Evolutionary conservation across 2,113 vertebrate genomes (phyloP).

Genomic region (Rhadina sibilatrix): DNA sequence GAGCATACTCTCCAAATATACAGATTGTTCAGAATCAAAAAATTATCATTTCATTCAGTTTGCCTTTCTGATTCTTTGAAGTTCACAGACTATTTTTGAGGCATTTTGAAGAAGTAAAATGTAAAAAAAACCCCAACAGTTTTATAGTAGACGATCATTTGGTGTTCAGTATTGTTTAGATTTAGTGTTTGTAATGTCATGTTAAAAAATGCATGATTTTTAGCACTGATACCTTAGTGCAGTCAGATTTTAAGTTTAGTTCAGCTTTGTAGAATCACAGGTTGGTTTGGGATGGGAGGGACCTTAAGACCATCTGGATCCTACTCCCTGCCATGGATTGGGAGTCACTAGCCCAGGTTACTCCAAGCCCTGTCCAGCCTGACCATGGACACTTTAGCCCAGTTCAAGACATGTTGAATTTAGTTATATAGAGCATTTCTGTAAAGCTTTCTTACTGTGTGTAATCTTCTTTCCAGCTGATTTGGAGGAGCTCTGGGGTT

Average conservation of each 20-base stretch:
- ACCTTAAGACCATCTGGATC: too few relatives aligned
- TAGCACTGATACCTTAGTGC: neutral
- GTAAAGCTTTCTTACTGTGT: neutral
- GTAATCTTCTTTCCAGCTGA: fast-evolving
- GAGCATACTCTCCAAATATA: neutral
- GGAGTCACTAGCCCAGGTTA: neutral
- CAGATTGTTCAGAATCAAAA: neutral
- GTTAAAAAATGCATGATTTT: neutral
- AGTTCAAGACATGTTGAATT: neutral
- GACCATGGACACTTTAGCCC: neutral
- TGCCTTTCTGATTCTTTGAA: neutral
- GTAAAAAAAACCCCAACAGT: neutral
- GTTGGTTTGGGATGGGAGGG: neutral
- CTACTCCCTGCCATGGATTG: neutral
- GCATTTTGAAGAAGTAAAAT: neutral
- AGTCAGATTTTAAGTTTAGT: neutral
- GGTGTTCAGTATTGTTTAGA: neutral
- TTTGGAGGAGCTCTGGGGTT: neutral
- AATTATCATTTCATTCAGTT: neutral
- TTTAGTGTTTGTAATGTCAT: neutral
- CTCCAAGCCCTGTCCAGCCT: fast-evolving
- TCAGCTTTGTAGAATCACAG: neutral
- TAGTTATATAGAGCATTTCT: neutral
- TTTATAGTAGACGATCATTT: neutral
- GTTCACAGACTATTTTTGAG: neutral